phyloP scores from a whole-genome alignment of 2,113 vertebrate genomes.

The Hypanus sabinus region DNA sequence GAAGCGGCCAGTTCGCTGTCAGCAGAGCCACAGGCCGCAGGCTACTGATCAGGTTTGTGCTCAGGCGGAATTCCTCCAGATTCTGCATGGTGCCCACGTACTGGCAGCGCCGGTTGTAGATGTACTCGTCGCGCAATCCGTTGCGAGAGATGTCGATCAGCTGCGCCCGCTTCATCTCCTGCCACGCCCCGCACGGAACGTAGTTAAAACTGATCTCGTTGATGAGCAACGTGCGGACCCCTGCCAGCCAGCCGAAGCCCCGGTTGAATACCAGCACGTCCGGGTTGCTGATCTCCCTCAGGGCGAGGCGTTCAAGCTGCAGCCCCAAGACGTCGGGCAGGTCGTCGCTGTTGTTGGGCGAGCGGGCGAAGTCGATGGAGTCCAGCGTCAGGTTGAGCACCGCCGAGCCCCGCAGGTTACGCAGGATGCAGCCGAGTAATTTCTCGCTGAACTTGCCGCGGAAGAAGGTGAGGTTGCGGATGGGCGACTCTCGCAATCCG shows the following conservation, averaged over 20 bases:
- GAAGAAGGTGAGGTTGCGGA: conserved; percentile 58
- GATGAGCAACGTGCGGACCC: conserved; percentile 56
- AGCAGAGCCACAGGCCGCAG: conserved; percentile 53
- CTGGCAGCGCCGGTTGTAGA: conserved; percentile 62
- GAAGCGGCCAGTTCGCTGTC: conserved; percentile 50
- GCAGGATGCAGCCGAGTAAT: conserved; percentile 59
- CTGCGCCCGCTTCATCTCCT: conserved; percentile 53
- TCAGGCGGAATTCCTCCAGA: conserved; percentile 54
- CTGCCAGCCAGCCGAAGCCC: conserved; percentile 44
- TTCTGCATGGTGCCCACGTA: conserved; percentile 51
- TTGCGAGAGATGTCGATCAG: conserved; percentile 59
- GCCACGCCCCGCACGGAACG: conserved; percentile 69
- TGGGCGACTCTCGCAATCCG: conserved; percentile 48
- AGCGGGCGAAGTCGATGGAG: conserved; percentile 72
- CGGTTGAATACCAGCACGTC: background rate
- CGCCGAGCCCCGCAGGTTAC: conserved; percentile 52
- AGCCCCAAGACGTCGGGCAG: conserved; percentile 51
- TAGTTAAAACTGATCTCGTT: conserved; percentile 67
- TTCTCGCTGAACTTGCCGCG: conserved; percentile 75
- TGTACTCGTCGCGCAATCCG: conserved; percentile 47
- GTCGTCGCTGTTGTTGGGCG: conserved; percentile 48
- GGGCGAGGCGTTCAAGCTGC: conserved; percentile 53
- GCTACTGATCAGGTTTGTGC: conserved; percentile 56
- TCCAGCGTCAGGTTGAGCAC: conserved; percentile 56
- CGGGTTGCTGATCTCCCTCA: conserved; percentile 69